phyloP scores from a whole-genome alignment of 1,140 invertebrate genomes.

The Pseudobourletiella spinata region DNA sequence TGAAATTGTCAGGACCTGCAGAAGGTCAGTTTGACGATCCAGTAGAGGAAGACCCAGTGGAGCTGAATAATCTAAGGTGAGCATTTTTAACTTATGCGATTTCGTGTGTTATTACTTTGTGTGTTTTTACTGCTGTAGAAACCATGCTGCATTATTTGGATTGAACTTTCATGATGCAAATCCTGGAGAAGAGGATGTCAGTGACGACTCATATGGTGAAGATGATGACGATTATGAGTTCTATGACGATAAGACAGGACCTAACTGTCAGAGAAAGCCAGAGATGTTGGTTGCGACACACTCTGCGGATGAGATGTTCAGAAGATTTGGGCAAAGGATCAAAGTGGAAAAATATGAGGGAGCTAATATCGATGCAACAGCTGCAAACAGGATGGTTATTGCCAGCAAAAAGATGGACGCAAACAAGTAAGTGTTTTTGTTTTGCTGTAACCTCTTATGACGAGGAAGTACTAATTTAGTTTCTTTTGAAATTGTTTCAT shows the following conservation, averaged over 20 bases:
- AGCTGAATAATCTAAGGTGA: slow-evolving; percentile 8
- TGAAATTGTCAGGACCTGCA: neutral
- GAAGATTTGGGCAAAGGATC: slow-evolving; percentile 70
- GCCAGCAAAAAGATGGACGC: slow-evolving; percentile 56
- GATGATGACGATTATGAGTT: slow-evolving; percentile 39
- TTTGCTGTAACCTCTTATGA: neutral
- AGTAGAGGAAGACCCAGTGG: slow-evolving; percentile 4
- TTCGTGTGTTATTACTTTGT: neutral
- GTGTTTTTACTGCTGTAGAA: neutral
- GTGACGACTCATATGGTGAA: slow-evolving; percentile 36
- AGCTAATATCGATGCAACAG: slow-evolving; percentile 49
- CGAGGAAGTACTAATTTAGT: neutral
- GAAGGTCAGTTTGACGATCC: slow-evolving; percentile 32
- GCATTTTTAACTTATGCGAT: neutral
- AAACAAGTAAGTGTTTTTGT: slow-evolving; percentile 43
- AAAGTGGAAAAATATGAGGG: slow-evolving; percentile 74
- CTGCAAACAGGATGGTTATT: slow-evolving; percentile 57
- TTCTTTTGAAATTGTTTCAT: slow-evolving; percentile 20
- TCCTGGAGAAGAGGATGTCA: slow-evolving; percentile 23
- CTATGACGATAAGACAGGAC: slow-evolving; percentile 36
- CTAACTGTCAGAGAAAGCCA: slow-evolving; percentile 39
- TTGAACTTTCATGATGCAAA: neutral
- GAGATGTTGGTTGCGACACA: slow-evolving; percentile 56
- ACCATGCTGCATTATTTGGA: slow-evolving; percentile 8
- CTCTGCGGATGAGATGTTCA: slow-evolving; percentile 67